Conservation (phyloP, 2,888 invertebrate genomes). For the Deroplatys truncata region DNA sequence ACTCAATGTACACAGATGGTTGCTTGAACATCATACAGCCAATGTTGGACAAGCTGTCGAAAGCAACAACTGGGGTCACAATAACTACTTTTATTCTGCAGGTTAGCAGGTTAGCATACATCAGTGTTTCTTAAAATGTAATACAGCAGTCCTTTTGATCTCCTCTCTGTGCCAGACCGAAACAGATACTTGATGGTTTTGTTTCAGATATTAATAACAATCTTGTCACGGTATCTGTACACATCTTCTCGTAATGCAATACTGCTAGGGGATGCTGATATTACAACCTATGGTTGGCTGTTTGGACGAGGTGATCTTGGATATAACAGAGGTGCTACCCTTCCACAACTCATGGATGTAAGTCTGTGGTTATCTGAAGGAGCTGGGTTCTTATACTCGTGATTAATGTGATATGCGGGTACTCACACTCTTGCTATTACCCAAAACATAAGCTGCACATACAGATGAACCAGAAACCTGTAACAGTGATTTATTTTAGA, state of each 20-base stretch:
- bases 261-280: not conserved
- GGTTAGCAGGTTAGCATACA: not conserved
- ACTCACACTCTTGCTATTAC: too few species aligned
- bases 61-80: not conserved
- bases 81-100: not conserved
- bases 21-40: not conserved
- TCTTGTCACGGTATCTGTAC: not conserved
- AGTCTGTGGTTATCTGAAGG: not conserved
- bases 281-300: not conserved
- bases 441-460: too few species aligned
- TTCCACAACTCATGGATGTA: not conserved
- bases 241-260: not conserved
- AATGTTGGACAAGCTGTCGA: not conserved
- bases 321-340: not conserved
- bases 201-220: not conserved
- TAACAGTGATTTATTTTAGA: too few species aligned
- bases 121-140: too few species aligned
- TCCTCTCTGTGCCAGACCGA: too few species aligned
- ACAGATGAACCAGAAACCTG: too few species aligned
- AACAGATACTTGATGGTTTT: not conserved
- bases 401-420: too few species aligned
- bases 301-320: not conserved
- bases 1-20: not conserved
- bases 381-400: too few species aligned
- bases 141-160: too few species aligned